Evolutionary conservation across 2,797 vertebrate genomes (phyloP).

Genomic region (Paguma larvata): DNA sequence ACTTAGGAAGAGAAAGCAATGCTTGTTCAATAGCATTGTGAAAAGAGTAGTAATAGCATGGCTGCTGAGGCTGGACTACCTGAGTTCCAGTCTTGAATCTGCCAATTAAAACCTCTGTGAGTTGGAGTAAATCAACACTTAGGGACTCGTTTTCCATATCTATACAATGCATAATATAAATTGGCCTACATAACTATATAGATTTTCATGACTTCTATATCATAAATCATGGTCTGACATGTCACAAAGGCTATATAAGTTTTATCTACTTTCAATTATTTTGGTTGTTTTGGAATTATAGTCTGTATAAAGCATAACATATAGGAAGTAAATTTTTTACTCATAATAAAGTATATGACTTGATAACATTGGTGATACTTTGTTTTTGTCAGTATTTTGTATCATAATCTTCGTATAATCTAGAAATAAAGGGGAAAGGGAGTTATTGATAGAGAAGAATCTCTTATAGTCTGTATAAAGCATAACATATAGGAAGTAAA

Average conservation of each 20-base stretch:
- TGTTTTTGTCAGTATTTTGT: not conserved
- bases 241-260: not conserved
- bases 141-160: not conserved
- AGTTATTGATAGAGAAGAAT: too few species aligned
- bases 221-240: not conserved
- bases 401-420: not conserved
- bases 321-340: not conserved
- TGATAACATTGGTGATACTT: not conserved
- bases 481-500: not conserved
- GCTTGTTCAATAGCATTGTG: not conserved
- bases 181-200: not conserved
- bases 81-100: not conserved
- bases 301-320: not conserved
- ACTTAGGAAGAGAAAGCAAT: not conserved
- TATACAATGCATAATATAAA: not conserved
- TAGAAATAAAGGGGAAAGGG: too few species aligned
- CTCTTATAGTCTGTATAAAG: not conserved
- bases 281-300: not conserved
- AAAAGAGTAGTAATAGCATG: not conserved
- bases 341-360: not conserved
- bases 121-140: not conserved
- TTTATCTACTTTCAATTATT: not conserved
- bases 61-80: not conserved
- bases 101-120: not conserved
- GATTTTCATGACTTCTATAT: not conserved